phyloP scores from a whole-genome alignment of 2,797 vertebrate species.

The Brotula barbata region DNA sequence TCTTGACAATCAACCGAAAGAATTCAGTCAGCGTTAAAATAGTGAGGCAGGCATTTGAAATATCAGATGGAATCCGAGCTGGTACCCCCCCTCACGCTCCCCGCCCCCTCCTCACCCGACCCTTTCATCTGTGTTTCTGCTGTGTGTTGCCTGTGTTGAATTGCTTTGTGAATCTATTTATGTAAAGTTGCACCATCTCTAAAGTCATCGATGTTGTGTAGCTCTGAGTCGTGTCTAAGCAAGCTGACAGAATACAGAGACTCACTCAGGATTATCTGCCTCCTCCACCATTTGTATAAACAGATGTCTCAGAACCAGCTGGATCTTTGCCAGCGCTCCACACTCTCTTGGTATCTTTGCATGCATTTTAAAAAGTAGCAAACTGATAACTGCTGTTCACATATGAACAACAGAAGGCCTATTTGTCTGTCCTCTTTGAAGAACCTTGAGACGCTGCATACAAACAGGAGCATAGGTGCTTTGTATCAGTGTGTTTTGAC shows the following conservation, averaged over 20 bases:
- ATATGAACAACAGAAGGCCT: slow-evolving; percentile 3
- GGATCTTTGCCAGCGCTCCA: slow-evolving; percentile 30
- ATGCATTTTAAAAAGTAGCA: slow-evolving; percentile 19
- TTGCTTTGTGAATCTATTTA: slow-evolving; percentile 2
- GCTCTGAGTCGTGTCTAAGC: neutral
- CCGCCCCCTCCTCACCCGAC: no score
- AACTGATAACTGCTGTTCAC: slow-evolving; percentile 2
- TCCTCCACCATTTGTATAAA: slow-evolving; percentile 33
- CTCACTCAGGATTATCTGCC: slow-evolving; percentile 43
- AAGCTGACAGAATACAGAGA: slow-evolving; percentile 29
- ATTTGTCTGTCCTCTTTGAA: slow-evolving; percentile 9
- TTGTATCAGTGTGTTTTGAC: slow-evolving; percentile 26
- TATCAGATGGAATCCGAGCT: neutral
- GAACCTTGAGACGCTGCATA: no score
- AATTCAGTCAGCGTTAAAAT: no score
- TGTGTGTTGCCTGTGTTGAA: slow-evolving; percentile 15
- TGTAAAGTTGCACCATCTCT: slow-evolving; percentile 9
- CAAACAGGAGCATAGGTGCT: neutral
- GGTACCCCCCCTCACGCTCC: no score
- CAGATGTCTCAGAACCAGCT: slow-evolving; percentile 45
- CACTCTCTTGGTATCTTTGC: slow-evolving; percentile 23
- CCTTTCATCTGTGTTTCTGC: neutral
- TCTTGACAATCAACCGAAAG: no score
- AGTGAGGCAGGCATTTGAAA: slow-evolving; percentile 6
- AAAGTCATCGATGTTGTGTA: slow-evolving; percentile 5